A percentile compares a stretch with the other conserved stretches of the same genome.
Conservation (phyloP, 2,888 invertebrate species). For the Erebia aethiops region DNA sequence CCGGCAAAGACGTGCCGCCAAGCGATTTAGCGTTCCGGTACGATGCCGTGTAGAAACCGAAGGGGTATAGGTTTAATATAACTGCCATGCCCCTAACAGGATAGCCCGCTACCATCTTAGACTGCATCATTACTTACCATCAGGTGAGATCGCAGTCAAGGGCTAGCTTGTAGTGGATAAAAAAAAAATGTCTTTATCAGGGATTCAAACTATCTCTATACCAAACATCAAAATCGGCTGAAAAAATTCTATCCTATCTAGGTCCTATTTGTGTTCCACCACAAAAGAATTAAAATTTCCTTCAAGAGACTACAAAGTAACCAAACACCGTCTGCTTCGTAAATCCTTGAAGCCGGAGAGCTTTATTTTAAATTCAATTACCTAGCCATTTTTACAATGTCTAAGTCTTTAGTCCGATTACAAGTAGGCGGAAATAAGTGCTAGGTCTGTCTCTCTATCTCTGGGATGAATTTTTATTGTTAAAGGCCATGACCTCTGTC, state of each 20-base stretch:
- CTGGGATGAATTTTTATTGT: neutral
- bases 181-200: too few species aligned
- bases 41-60: too few species aligned
- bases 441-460: neutral
- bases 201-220: too few species aligned
- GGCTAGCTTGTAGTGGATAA: too few species aligned
- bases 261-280: conserved; percentile 2
- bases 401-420: conserved; percentile 26
- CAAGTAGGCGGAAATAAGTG: neutral
- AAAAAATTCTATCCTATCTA: neutral
- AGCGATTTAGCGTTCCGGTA: too few species aligned
- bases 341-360: conserved; percentile 30
- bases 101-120: too few species aligned
- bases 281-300: conserved; percentile 24
- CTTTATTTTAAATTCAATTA: conserved; percentile 35
- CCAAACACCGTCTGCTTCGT: conserved; percentile 28
- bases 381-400: conserved; percentile 20
- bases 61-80: too few species aligned
- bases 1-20: too few species aligned
- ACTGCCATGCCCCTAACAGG: too few species aligned
- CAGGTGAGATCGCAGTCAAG: too few species aligned
- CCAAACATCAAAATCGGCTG: too few species aligned
- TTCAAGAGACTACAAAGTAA: conserved; percentile 27
- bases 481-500: neutral
- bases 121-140: too few species aligned